phyloP scores from a whole-genome alignment of 2,797 vertebrate genomes.

The Centropyge bicolor region DNA sequence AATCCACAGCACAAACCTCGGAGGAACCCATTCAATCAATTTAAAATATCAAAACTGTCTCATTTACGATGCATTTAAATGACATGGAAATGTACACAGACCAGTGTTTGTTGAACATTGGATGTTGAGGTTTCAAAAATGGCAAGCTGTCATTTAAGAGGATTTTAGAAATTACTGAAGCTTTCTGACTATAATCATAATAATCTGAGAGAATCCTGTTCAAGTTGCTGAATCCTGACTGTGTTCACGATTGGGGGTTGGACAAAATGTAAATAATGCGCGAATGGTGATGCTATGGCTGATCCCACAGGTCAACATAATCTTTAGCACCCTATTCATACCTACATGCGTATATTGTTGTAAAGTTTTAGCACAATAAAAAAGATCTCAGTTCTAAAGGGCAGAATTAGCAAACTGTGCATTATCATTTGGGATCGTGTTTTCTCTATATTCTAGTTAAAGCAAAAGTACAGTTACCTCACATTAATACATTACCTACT shows the following conservation, averaged over 20 bases:
- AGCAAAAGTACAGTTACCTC: conserved; percentile 14
- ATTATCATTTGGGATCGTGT: background rate
- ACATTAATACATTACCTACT: background rate
- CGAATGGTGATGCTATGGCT: background rate
- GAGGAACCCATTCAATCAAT: conserved; percentile 15
- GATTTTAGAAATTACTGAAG: conserved; percentile 18
- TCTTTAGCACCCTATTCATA: conserved; percentile 18
- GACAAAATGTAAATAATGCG: background rate
- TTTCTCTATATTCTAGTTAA: conserved; percentile 3
- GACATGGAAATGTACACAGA: background rate
- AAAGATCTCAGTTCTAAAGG: background rate
- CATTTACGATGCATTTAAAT: background rate
- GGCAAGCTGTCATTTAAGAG: conserved; percentile 6
- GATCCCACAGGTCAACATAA: conserved; percentile 7
- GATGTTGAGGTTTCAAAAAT: conserved; percentile 3
- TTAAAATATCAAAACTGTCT: background rate
- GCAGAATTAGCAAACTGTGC: conserved; percentile 12
- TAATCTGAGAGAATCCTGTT: conserved; percentile 15
- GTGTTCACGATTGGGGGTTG: background rate
- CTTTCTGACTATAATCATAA: conserved; percentile 17
- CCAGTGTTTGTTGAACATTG: background rate
- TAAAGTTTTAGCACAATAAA: conserved; percentile 12
- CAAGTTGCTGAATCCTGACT: background rate
- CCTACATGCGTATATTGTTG: conserved; percentile 7
- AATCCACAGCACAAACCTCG: background rate